Percentiles rank a stretch among this genome's conserved stretches.
Conservation (phyloP, 2,113 vertebrate genomes). For the Mystacornis crossleyi region DNA sequence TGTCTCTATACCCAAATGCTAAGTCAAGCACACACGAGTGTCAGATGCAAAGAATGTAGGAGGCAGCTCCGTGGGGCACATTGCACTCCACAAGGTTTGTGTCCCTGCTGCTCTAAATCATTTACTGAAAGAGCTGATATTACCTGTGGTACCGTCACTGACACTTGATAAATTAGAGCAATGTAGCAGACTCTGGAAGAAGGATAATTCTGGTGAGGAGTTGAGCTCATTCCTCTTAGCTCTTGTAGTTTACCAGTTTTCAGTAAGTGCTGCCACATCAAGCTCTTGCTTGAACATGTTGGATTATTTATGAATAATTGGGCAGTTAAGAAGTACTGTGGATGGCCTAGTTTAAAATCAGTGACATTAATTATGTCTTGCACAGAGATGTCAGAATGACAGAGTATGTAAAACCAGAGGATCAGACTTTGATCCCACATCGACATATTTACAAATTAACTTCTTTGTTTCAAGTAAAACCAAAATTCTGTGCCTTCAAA, state of each 20-base stretch:
- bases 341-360: neutral
- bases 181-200: accelerated
- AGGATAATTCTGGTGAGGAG: neutral
- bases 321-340: neutral
- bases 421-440: neutral
- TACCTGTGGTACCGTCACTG: neutral
- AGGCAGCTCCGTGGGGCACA: neutral
- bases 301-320: slow-evolving; percentile 1
- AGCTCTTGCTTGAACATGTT: neutral
- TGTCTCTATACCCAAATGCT: neutral
- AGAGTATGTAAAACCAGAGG: neutral
- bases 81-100: neutral
- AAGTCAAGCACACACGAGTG: neutral
- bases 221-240: neutral
- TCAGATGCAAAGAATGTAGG: neutral
- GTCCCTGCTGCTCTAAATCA: neutral
- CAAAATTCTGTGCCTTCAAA: neutral
- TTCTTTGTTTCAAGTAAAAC: neutral
- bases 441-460: neutral
- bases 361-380: neutral
- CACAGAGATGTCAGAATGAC: neutral
- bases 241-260: neutral
- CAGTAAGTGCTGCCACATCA: neutral
- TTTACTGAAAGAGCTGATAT: neutral
- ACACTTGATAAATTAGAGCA: neutral